Evolutionary conservation across 2,888 invertebrate species (phyloP).

Genomic region (Drosophila neonasuta): DNA sequence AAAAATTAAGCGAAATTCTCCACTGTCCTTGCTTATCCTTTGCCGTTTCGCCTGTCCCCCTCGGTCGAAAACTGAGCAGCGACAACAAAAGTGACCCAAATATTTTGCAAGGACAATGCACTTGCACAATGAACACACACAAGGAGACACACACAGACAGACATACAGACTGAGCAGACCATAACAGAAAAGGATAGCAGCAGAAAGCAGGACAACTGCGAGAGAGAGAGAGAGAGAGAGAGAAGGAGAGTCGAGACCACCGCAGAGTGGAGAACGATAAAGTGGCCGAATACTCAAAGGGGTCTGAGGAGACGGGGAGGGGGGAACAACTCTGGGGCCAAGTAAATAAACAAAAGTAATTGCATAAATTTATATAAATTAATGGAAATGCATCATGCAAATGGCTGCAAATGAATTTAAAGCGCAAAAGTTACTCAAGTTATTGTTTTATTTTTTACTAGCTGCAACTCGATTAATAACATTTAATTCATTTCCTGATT

Average conservation of each 20-base stretch:
- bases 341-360: conserved; percentile 77
- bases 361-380: conserved; percentile 77
- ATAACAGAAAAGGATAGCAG: conserved; percentile 29
- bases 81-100: conserved; percentile 76
- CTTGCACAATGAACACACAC: conserved; percentile 63
- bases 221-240: no score
- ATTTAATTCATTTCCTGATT: conserved; percentile 4
- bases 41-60: not conserved
- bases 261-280: conserved; percentile 38
- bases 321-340: conserved; percentile 37
- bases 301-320: not conserved
- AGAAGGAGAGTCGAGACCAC: conserved; percentile 36
- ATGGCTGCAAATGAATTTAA: conserved; percentile 66
- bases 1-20: conserved; percentile 61
- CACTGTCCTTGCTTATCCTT: conserved; percentile 2
- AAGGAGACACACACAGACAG: conserved; percentile 7
- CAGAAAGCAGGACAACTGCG: not conserved
- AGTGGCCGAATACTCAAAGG: conserved; percentile 5
- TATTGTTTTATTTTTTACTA: conserved; percentile 8
- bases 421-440: conserved; percentile 59
- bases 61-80: conserved; percentile 67
- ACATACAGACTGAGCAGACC: conserved; percentile 12
- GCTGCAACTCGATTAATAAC: conserved; percentile 28
- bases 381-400: conserved; percentile 73
- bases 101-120: conserved; percentile 76